Conservation (phyloP, 2,113 vertebrate genomes). For the Phaethornis superciliosus region DNA sequence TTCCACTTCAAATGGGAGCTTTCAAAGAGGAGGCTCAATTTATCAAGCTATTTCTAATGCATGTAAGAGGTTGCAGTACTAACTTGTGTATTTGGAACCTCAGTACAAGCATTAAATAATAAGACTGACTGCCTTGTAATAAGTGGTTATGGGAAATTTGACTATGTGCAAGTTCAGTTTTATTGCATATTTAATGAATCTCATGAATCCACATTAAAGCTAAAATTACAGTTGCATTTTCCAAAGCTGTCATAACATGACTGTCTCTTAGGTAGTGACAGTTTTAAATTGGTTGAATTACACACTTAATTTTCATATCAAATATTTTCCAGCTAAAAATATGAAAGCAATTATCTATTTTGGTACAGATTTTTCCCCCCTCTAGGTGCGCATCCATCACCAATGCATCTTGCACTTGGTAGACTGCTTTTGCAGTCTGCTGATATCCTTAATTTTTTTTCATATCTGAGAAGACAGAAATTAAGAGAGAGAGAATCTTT, state of each 20-base stretch:
- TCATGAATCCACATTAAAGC: slow-evolving; percentile 42
- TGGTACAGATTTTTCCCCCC: background rate
- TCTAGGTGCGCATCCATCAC: background rate
- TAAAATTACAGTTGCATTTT: slow-evolving; percentile 60
- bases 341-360: slow-evolving; percentile 22
- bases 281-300: slow-evolving; percentile 52
- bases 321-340: slow-evolving; percentile 47
- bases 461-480: background rate
- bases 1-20: slow-evolving; percentile 15
- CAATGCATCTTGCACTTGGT: background rate
- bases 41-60: background rate
- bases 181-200: slow-evolving; percentile 42
- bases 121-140: background rate
- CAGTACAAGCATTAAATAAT: slow-evolving; percentile 16
- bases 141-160: background rate
- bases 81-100: background rate
- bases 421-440: background rate
- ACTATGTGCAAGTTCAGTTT: slow-evolving; percentile 32
- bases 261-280: slow-evolving; percentile 36
- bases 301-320: slow-evolving; percentile 45
- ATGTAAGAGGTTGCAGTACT: background rate
- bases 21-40: slow-evolving; percentile 8
- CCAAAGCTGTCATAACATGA: slow-evolving; percentile 49
- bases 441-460: slow-evolving; percentile 8
- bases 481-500: background rate